phyloP scores from a whole-genome alignment of 2,888 invertebrate species.

The Lepidocyrtoides sp. region DNA sequence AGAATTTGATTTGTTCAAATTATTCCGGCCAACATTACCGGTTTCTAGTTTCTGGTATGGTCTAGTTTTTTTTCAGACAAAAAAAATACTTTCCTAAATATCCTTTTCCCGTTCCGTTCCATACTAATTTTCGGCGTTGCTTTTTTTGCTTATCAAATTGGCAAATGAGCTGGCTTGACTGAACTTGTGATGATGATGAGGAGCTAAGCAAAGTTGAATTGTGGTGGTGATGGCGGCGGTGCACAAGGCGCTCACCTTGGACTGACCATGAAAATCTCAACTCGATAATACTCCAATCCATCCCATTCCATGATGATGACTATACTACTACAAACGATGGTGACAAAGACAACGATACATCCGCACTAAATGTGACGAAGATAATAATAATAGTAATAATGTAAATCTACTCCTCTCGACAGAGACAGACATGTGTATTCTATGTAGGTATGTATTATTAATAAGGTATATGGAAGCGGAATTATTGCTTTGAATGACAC shows the following conservation, averaged over 20 bases:
- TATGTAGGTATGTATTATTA: no score
- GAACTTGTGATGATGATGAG: constrained; percentile 7
- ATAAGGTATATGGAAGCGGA: background rate
- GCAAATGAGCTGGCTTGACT: background rate
- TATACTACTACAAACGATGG: background rate
- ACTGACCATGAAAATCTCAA: constrained; percentile 62
- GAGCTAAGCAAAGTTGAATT: constrained; percentile 1
- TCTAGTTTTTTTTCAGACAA: no score
- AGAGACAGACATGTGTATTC: background rate
- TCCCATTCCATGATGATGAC: constrained; percentile 28
- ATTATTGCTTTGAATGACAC: constrained; percentile 10
- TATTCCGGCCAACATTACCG: no score
- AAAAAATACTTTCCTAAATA: no score
- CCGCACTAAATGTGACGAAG: constrained; percentile 34
- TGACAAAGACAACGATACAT: constrained; percentile 29
- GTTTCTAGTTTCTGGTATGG: no score
- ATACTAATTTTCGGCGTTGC: background rate
- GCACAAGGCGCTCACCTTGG: constrained; percentile 65
- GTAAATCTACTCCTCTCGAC: constrained; percentile 2
- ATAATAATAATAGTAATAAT: constrained; percentile 31
- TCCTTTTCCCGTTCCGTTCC: no score
- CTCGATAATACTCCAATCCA: constrained; percentile 22
- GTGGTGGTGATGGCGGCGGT: constrained; percentile 6
- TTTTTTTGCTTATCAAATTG: constrained; percentile 1
- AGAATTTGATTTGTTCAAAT: no score